These are phyloP conservation scores for Manis javanica DNA, from an alignment of 2,797 vertebrate genomes.

Conservation along the genomic window DNA sequence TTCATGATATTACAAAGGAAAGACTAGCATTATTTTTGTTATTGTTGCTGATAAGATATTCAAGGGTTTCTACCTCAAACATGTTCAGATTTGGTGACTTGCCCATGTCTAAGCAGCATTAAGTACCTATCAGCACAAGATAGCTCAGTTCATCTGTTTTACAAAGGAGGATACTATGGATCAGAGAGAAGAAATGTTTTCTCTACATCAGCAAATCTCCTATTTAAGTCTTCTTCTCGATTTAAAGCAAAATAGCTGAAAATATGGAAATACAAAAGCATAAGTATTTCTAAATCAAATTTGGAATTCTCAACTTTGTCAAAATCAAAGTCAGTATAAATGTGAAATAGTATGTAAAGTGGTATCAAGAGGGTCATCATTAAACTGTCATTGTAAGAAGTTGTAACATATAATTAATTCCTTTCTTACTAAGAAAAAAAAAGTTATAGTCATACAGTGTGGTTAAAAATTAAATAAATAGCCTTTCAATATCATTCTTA, in stretches of 20 bases:
- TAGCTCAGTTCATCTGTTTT: background rate
- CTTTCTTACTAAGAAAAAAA: background rate
- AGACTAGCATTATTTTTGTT: background rate
- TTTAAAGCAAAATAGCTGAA: conserved; percentile 24
- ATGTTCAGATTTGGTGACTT: background rate
- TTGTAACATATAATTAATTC: background rate
- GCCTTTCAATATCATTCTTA: background rate
- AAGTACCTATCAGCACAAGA: background rate
- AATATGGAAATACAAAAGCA: background rate
- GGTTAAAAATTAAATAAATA: conserved; percentile 56
- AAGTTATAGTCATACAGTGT: background rate
- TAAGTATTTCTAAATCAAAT: conserved; percentile 37
- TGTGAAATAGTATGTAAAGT: background rate
- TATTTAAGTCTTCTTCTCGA: background rate
- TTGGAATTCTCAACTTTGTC: conserved; percentile 33
- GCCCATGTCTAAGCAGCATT: background rate
- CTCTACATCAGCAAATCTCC: background rate
- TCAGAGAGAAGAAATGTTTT: background rate
- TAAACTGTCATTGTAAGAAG: background rate
- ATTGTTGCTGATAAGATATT: background rate
- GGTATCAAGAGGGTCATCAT: background rate
- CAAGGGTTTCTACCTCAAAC: background rate
- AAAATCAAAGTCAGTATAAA: conserved; percentile 41
- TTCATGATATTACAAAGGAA: background rate
- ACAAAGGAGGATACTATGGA: background rate